These are phyloP conservation scores for Ammodytes marinus DNA, from an alignment of 2,113 vertebrate genomes.

Conservation along the genomic window DNA sequence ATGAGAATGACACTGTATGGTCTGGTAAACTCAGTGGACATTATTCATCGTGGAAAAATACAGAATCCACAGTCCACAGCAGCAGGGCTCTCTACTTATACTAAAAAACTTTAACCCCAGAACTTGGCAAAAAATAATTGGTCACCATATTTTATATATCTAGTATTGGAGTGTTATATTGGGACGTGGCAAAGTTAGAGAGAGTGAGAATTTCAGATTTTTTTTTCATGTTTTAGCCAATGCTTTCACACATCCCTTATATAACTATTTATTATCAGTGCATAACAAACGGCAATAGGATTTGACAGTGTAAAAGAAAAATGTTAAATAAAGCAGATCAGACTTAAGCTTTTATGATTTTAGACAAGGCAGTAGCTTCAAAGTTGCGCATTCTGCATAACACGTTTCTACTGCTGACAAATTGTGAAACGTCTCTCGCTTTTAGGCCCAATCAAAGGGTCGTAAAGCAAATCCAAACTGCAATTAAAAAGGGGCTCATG, in stretches of 20 bases:
- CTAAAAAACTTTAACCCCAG: too few species aligned
- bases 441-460: not conserved
- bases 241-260: not conserved
- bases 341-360: not conserved
- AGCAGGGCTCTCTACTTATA: not conserved
- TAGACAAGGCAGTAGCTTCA: not conserved
- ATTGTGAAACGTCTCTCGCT: not conserved
- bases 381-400: not conserved
- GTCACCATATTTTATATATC: too few species aligned
- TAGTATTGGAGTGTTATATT: too few species aligned
- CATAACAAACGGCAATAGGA: not conserved
- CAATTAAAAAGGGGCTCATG: not conserved
- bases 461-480: not conserved
- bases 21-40: too few species aligned
- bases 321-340: too few species aligned
- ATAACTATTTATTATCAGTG: too few species aligned
- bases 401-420: too few species aligned
- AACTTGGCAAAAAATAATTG: slow-evolving; percentile 23
- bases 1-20: not conserved
- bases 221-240: not conserved
- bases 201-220: not conserved
- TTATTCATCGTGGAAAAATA: too few species aligned
- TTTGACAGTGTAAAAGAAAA: not conserved
- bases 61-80: not conserved
- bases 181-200: slow-evolving; percentile 36